phyloP scores from a whole-genome alignment of 2,888 invertebrate genomes.

The Dascillus cervinus region DNA sequence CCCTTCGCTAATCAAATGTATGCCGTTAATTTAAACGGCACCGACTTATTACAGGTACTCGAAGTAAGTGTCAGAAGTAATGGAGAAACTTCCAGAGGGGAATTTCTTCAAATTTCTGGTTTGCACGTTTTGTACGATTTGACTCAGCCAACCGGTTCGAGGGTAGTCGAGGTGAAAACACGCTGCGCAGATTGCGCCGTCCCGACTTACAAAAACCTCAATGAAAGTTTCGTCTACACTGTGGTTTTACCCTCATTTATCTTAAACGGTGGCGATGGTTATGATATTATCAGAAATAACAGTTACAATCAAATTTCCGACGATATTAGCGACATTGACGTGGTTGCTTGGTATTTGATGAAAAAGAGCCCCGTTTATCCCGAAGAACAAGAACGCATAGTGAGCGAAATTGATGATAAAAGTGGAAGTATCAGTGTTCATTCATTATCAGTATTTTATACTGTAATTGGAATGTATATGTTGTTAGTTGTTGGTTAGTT shows the following conservation, averaged over 20 bases:
- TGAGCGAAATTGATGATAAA: too few relatives aligned
- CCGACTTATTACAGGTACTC: constrained; percentile 45
- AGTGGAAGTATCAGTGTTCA: too few relatives aligned
- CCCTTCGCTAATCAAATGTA: constrained; percentile 70
- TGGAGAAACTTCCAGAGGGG: constrained; percentile 48
- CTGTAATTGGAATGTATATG: too few relatives aligned
- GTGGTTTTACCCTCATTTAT: constrained; percentile 61
- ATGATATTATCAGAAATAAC: constrained; percentile 40
- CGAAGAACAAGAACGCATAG: constrained; percentile 51
- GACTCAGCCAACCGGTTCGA: constrained; percentile 48
- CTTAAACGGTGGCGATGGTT: constrained; percentile 69
- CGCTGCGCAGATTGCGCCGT: constrained; percentile 63
- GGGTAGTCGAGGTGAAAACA: constrained; percentile 56
- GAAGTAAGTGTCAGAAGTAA: constrained; percentile 35
- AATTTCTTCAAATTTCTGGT: constrained; percentile 80
- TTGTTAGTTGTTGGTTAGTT: too few relatives aligned
- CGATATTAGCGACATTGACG: constrained; percentile 46
- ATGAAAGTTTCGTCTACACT: constrained; percentile 50
- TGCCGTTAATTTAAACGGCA: constrained; percentile 59
- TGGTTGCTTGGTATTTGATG: constrained; percentile 51
- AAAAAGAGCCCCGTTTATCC: constrained; percentile 55
- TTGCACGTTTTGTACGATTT: constrained; percentile 63
- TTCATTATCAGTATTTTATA: too few relatives aligned
- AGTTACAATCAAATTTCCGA: constrained; percentile 37
- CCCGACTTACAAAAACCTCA: constrained; percentile 51